Evolutionary conservation across 2,113 vertebrate genomes (phyloP).

Genomic region (Emydocephalus ijimae): DNA sequence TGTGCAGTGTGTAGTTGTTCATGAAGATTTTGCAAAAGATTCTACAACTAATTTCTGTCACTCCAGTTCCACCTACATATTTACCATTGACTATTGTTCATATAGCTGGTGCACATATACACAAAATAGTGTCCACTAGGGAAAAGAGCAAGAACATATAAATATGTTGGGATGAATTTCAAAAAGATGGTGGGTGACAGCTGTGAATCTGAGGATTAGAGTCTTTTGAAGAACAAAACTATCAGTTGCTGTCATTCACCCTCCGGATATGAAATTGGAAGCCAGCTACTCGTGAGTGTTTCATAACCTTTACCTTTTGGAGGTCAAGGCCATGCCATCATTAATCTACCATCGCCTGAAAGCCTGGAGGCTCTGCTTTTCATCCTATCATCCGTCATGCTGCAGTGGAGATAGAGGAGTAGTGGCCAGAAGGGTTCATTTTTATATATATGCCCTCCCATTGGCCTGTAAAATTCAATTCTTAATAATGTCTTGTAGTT

Average conservation of each 20-base stretch:
- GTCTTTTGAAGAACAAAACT: conserved; percentile 58
- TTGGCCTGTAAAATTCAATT: conserved; percentile 32
- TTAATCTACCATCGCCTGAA: conserved; percentile 60
- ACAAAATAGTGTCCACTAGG: background rate
- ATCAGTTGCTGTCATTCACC: conserved; percentile 54
- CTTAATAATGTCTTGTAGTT: background rate
- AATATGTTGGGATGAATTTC: conserved; percentile 45
- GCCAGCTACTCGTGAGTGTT: conserved; percentile 58
- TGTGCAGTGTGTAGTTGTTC: accelerated
- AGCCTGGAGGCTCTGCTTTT: conserved; percentile 61
- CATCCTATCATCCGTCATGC: conserved; percentile 56
- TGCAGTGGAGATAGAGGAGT: conserved; percentile 25
- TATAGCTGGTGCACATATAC: background rate
- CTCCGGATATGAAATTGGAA: conserved; percentile 62
- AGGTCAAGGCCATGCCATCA: conserved; percentile 66
- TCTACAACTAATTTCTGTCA: background rate
- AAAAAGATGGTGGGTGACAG: conserved; percentile 47
- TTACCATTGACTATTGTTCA: background rate
- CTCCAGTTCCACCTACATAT: background rate
- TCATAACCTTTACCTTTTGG: conserved; percentile 63
- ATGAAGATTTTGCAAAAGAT: background rate
- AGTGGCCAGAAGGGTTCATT: conserved; percentile 30
- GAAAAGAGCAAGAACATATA: conserved; percentile 30
- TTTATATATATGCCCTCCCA: conserved; percentile 15
- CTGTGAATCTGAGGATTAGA: conserved; percentile 49